Base-by-base conservation (phyloP, 2,888 invertebrate species). In the Ophion slaviceki region DNA sequence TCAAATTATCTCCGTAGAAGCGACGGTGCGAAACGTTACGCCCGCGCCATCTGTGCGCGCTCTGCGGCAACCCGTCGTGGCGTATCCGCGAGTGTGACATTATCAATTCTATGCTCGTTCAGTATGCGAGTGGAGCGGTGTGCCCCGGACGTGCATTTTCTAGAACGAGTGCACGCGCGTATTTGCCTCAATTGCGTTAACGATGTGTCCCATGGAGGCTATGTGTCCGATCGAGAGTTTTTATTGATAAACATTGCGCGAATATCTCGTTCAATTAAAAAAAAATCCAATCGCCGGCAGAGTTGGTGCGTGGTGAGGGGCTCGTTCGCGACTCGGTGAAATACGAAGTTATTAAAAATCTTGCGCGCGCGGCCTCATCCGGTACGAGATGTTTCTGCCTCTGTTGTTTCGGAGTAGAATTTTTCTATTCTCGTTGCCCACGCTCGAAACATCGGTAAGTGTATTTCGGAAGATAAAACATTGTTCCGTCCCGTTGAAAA, bases 81-180 rank as follows among this genome's bases (percentile, higher is more conserved):
- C 53, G 68, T 71, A 24, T 71, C 75, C 40, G 28, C 80, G 36
- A 84, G 76, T 76, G 70, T 80, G 71, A 80, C 76, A 75, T 68
- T 83, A 78, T 79, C 79, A 80, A 71, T 72, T 80, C 77, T 76
- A 59, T 57, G 53, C 20, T 78, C 61, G n/a, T 77, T 80, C 80
- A 70, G 82, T 83, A 83, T 82, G 81, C 87, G 88, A 88, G 87
- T 59, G 62, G 72, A 81, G 78, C 85, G 75, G 81, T 82, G 70
- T 77, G 88, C 89, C 88, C 80, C 72, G 84, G 84, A 87, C 88
- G 89, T 89, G 86, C 88, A 84, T 88, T 86, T 89, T 90, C 88
- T 88, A 87, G 89, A 90, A 89, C 87, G 86, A 61, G 17, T 61
- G 24, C 89, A 89, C 87, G 88, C 79, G 88, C 80, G 85, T 86